Conservation (phyloP, 2,888 invertebrate genomes). For the Andrena haemorrhoa region DNA sequence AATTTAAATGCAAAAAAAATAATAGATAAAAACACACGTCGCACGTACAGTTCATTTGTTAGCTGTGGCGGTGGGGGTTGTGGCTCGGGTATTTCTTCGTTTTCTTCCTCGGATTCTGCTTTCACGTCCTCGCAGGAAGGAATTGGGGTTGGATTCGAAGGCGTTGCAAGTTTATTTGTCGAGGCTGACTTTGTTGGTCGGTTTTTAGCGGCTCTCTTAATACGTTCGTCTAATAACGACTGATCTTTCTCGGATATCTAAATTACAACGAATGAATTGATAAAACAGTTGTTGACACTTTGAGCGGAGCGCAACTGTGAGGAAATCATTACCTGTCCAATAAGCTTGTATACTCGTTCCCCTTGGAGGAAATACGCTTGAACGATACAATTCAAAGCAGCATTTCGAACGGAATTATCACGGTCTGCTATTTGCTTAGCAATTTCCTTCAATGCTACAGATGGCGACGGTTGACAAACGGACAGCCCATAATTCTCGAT, state of each 20-base stretch:
- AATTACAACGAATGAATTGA: constrained; percentile 10
- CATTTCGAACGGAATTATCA: constrained; percentile 97
- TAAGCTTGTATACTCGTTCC: constrained; percentile 95
- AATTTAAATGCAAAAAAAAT: neutral
- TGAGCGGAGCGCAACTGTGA: neutral
- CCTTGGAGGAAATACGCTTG: constrained; percentile 96
- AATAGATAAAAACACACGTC: neutral
- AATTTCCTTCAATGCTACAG: constrained; percentile 93
- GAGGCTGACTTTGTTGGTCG: constrained; percentile 86
- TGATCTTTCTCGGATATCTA: constrained; percentile 97
- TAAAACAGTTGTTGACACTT: constrained; percentile 10
- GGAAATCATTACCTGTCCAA: constrained; percentile 90
- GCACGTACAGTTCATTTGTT: constrained; percentile 63
- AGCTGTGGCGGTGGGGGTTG: constrained; percentile 47
- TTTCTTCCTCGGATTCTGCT: constrained; percentile 82
- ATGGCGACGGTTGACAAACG: constrained; percentile 93
- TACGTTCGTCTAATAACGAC: constrained; percentile 97
- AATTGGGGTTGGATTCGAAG: constrained; percentile 80
- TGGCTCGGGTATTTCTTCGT: constrained; percentile 75
- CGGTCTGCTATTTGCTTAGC: constrained; percentile 98
- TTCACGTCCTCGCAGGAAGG: constrained; percentile 83
- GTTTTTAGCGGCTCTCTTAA: constrained; percentile 94
- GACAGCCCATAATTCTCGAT: constrained; percentile 94
- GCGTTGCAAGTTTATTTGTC: constrained; percentile 84
- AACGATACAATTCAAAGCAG: constrained; percentile 97